Percentiles rank a stretch among this genome's conserved stretches.
phyloP scores from a whole-genome alignment of 2,113 vertebrate species.

The Poeciliopsis turrubarensis region DNA sequence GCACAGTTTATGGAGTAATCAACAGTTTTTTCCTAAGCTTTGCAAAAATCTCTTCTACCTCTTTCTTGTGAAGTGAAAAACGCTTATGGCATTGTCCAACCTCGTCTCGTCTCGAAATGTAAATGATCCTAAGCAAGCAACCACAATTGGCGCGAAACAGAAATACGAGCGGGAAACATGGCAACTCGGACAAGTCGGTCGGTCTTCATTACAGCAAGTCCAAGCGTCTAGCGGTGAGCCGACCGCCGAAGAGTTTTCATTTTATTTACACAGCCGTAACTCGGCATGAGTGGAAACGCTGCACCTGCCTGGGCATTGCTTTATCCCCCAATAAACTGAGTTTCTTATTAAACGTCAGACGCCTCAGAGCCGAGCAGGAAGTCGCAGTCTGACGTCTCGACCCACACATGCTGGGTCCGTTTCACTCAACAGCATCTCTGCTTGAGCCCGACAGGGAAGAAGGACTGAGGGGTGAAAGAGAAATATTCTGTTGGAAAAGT shows the following conservation, averaged over 20 bases:
- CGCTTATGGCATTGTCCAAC: neutral
- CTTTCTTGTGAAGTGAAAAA: too few relatives aligned
- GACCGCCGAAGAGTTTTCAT: constrained; percentile 28
- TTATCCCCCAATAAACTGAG: constrained; percentile 58
- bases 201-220: constrained; percentile 13
- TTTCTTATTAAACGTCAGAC: constrained; percentile 44
- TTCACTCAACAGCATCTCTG: constrained; percentile 22
- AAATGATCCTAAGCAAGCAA: neutral
- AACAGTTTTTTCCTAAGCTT: too few relatives aligned
- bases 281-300: constrained; percentile 35
- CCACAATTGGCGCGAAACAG: neutral
- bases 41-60: too few relatives aligned
- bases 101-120: neutral
- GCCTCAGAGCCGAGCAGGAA: constrained; percentile 33
- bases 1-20: too few relatives aligned
- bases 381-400: constrained; percentile 32
- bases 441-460: constrained; percentile 6
- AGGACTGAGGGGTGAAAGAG: constrained; percentile 15
- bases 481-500: constrained; percentile 25
- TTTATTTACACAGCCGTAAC: constrained; percentile 58
- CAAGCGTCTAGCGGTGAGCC: constrained; percentile 1
- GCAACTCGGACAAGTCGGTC: neutral
- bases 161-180: neutral
- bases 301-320: constrained; percentile 60
- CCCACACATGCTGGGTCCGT: constrained; percentile 20